Base-by-base conservation (phyloP, 2,113 vertebrate species). In the Scomber colias region DNA sequence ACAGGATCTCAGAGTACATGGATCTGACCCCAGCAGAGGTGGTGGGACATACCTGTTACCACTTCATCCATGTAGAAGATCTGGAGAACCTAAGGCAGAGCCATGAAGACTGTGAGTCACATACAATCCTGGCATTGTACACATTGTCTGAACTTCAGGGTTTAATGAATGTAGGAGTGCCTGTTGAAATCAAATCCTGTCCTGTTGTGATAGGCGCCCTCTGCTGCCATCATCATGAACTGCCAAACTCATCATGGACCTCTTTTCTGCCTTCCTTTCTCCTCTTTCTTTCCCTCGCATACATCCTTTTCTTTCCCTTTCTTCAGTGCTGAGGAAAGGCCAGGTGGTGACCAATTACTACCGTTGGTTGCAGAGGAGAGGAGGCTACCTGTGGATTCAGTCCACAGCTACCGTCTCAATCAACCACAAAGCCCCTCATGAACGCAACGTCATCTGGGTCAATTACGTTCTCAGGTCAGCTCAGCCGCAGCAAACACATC, bases 391-490 rank as follows among this genome's bases (percentile, higher is more conserved):
- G 82, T 97, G 97, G 97, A 93, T 97, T 75, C 97, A 97, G 90
- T 97, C 97, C 14, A 95, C 94, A 15, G 97, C 96, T 92, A 97
- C 97, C 0, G 95, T 97, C 89, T 96, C 97, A 14, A 95, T 97
- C 89, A 97, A 95, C 56, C 95, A 96, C 90, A 97, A 97, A 95
- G 96, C 94, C 24, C 95, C 96, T 0, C 96, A 96, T 7, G 97
- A 97, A 84, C 96, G 95, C 70, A 97, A 97, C n/a, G 95, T 97
- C 92, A 96, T 97, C 82, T 97, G 97, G 97, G 96, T 97, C 89
- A 97, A 97, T 92, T 96, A 96, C 11, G 94, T 97, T 85, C 94
- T 97, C 91, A 97, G 97, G 97, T 97, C 75, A 87, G 94, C 77
- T 3, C 49, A 51, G n/a, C 17, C 40, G 0, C 40, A 59, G 49